A percentile compares a stretch with the other conserved stretches of the same genome.
phyloP scores from a whole-genome alignment of 2,113 vertebrate species.

The Vireo altiloquus region DNA sequence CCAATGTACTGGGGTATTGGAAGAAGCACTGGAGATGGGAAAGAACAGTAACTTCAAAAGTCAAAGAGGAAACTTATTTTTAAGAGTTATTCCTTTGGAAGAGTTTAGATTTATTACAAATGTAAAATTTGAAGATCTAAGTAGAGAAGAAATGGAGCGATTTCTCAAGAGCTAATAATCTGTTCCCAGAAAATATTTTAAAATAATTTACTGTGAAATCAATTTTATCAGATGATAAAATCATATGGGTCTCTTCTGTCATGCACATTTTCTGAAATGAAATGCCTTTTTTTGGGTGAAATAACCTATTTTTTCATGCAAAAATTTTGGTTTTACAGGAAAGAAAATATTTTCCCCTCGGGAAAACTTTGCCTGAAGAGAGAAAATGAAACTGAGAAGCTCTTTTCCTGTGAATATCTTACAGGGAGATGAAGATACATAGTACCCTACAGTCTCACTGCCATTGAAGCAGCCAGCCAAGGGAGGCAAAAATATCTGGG shows the following conservation, averaged over 20 bases:
- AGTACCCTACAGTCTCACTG: neutral
- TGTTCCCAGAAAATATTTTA: neutral
- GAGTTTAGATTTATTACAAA: neutral
- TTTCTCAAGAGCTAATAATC: neutral
- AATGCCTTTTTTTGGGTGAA: neutral
- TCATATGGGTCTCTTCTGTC: neutral
- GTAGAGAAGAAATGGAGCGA: neutral
- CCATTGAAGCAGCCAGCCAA: neutral
- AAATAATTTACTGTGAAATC: neutral
- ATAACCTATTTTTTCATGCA: neutral
- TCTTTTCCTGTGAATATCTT: neutral
- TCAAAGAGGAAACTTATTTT: neutral
- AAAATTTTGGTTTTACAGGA: neutral
- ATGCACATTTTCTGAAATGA: neutral
- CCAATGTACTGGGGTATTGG: neutral
- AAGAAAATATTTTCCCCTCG: neutral
- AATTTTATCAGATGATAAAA: neutral
- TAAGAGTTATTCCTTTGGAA: neutral
- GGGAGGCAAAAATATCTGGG: neutral
- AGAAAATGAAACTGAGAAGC: neutral
- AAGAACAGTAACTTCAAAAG: neutral
- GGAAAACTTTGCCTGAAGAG: neutral
- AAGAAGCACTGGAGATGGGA: neutral
- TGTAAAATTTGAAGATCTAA: neutral
- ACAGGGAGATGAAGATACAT: neutral